Percentiles rank a stretch among this genome's conserved stretches.
phyloP scores from a whole-genome alignment of 2,113 vertebrate genomes.

The Ceyx margarethae region DNA sequence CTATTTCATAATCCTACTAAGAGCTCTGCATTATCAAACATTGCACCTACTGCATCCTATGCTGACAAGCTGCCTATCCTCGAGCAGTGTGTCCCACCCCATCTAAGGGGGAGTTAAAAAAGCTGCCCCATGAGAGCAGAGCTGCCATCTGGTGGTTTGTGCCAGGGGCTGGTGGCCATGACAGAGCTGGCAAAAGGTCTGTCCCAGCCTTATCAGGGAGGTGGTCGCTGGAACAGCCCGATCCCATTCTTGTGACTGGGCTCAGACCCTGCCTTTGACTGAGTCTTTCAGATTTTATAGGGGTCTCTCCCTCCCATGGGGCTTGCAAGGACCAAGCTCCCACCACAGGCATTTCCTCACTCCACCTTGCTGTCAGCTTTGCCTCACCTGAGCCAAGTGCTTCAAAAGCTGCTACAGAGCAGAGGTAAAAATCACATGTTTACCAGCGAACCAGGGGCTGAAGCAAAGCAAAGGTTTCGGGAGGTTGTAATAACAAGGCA shows the following conservation, averaged over 20 bases:
- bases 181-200: background rate
- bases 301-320: background rate
- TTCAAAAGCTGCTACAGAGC: background rate
- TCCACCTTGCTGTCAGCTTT: background rate
- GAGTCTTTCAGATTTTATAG: background rate
- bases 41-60: background rate
- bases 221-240: fast-evolving
- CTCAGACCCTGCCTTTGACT: background rate
- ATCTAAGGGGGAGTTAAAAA: background rate
- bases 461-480: background rate
- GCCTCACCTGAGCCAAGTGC: background rate
- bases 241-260: background rate
- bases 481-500: background rate
- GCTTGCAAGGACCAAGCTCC: background rate
- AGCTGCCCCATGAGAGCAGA: background rate
- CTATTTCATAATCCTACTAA: background rate
- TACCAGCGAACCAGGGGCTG: background rate
- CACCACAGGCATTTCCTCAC: background rate
- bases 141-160: background rate
- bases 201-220: background rate
- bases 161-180: background rate
- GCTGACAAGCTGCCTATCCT: background rate
- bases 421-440: background rate
- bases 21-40: background rate
- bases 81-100: background rate